phyloP scores from a whole-genome alignment of 2,113 vertebrate genomes.

The Copsychus sechellarum region DNA sequence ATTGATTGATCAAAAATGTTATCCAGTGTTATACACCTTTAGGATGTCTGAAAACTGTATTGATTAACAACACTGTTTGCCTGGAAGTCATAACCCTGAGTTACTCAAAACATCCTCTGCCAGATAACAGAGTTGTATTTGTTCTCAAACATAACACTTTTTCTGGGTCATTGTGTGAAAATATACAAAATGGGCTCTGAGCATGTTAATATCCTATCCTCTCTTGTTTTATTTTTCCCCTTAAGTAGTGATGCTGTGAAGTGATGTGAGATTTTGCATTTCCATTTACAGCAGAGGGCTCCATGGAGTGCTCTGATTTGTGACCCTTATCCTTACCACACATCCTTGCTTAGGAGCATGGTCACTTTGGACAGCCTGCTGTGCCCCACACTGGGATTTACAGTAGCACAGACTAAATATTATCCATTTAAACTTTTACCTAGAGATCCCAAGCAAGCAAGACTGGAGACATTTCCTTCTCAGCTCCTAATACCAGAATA shows the following conservation, averaged over 20 bases:
- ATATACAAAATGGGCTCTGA: neutral
- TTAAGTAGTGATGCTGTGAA: neutral
- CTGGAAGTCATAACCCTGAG: neutral
- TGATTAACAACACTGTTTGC: neutral
- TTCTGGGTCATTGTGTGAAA: neutral
- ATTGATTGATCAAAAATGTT: neutral
- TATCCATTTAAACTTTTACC: constrained; percentile 16
- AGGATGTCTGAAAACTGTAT: neutral
- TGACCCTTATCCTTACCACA: neutral
- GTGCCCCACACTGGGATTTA: constrained; percentile 48
- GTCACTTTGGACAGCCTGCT: constrained; percentile 13
- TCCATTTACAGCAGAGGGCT: neutral
- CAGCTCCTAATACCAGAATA: neutral
- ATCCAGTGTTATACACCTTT: neutral
- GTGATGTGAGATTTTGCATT: neutral
- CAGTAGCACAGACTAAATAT: constrained; percentile 63
- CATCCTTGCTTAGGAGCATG: neutral
- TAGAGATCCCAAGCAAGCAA: neutral
- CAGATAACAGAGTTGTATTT: neutral
- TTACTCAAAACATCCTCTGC: neutral
- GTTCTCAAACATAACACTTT: neutral
- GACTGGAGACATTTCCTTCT: neutral
- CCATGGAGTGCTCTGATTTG: neutral
- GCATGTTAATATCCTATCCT: neutral
- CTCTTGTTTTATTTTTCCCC: neutral